These are phyloP conservation scores for Poecile atricapillus DNA, from an alignment of 2,113 vertebrate genomes.

Conservation along the genomic window DNA sequence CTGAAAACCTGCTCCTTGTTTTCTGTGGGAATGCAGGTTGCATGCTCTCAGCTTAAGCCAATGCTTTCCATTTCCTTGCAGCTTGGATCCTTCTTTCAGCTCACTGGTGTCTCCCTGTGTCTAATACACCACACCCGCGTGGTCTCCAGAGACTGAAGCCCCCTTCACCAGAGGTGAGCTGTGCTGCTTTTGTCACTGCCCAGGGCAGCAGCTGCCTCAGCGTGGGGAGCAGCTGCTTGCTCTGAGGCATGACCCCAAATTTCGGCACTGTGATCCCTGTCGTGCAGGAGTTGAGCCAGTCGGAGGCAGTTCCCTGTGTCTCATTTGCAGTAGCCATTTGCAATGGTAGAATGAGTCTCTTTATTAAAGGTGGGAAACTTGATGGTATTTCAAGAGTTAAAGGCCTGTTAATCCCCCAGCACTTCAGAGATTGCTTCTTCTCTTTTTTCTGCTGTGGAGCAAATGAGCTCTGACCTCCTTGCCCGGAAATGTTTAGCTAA, in stretches of 20 bases:
- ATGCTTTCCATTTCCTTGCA: background rate
- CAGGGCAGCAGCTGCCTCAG: background rate
- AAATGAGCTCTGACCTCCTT: background rate
- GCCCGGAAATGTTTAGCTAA: background rate
- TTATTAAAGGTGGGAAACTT: background rate
- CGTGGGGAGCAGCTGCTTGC: accelerated
- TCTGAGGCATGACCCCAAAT: background rate
- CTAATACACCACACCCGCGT: background rate
- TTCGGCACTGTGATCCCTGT: accelerated
- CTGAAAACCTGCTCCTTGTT: background rate
- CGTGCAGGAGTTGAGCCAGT: background rate
- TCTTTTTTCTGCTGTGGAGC: background rate
- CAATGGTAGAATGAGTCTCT: background rate
- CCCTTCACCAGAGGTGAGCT: background rate
- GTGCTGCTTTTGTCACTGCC: background rate
- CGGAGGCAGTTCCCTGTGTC: background rate
- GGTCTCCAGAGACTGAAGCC: background rate
- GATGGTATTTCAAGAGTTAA: background rate
- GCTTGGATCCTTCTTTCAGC: background rate
- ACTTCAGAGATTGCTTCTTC: background rate
- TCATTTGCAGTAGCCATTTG: background rate
- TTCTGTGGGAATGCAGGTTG: background rate
- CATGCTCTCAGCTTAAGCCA: background rate
- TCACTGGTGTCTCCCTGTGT: background rate
- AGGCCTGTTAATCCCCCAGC: background rate